A percentile compares a stretch with the other conserved stretches of the same genome.
These are phyloP conservation scores for Shinisaurus crocodilurus DNA, from an alignment of 2,113 vertebrate species.

Conservation along the genomic window DNA sequence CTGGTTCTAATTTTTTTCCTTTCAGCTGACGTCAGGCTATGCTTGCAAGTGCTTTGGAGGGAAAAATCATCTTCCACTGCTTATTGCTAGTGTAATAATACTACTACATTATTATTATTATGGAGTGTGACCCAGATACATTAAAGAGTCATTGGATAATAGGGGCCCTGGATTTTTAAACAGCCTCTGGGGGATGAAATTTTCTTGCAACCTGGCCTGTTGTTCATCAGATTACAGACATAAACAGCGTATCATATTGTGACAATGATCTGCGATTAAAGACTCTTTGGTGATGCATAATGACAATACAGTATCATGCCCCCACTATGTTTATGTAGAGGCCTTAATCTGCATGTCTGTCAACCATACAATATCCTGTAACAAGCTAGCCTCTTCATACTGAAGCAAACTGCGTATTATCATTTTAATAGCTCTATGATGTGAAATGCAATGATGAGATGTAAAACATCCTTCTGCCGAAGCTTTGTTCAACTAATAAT, in stretches of 20 bases:
- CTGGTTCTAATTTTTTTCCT: not conserved
- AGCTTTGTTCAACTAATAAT: not conserved
- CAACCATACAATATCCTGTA: not conserved
- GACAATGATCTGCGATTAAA: slow-evolving; percentile 32
- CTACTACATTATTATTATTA: not conserved
- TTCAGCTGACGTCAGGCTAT: slow-evolving; percentile 6
- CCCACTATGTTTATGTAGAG: slow-evolving; percentile 27
- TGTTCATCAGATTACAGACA: slow-evolving; percentile 42
- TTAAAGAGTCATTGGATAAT: slow-evolving; percentile 51
- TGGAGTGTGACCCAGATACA: slow-evolving; percentile 68
- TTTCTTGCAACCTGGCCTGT: slow-evolving; percentile 29
- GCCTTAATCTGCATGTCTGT: slow-evolving; percentile 1
- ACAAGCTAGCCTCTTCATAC: not conserved
- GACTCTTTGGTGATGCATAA: slow-evolving; percentile 29
- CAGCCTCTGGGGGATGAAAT: slow-evolving; percentile 1
- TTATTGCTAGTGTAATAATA: not conserved
- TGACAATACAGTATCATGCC: not conserved
- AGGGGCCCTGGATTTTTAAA: slow-evolving; percentile 16
- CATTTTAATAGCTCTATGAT: not conserved
- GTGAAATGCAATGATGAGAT: not conserved
- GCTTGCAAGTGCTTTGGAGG: not conserved
- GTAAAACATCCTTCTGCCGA: not conserved
- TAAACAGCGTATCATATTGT: not conserved
- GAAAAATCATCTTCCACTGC: not conserved
- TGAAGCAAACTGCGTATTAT: not conserved